These are phyloP conservation scores for Spheniscus mendiculus DNA, from an alignment of 2,113 vertebrate species.

Conservation along the genomic window DNA sequence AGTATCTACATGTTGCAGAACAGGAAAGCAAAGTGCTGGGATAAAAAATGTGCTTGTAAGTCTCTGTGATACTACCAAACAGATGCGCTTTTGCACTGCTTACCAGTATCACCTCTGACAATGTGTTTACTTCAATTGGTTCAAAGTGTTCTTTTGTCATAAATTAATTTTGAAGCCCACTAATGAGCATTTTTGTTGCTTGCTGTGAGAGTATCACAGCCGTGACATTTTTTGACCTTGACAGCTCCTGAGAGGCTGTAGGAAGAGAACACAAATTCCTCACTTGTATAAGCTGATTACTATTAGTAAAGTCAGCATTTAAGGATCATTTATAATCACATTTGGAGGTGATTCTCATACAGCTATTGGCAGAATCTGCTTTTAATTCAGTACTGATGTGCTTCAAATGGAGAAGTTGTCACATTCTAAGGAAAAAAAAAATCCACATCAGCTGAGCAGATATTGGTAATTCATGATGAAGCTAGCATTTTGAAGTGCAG, in stretches of 20 bases:
- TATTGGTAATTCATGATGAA: not conserved
- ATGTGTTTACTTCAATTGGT: not conserved
- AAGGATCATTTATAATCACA: constrained; percentile 65
- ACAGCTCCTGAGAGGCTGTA: constrained; percentile 8
- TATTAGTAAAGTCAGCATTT: constrained; percentile 49
- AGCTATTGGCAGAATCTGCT: constrained; percentile 24
- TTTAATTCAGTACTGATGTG: not conserved
- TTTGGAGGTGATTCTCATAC: constrained; percentile 25
- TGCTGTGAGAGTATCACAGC: not conserved
- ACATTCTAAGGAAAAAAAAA: not conserved
- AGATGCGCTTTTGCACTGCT: not conserved
- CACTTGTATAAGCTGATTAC: constrained; percentile 56
- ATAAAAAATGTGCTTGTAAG: not conserved
- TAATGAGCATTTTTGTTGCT: not conserved
- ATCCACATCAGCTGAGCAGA: not conserved
- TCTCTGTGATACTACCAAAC: not conserved
- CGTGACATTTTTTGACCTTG: constrained; percentile 38
- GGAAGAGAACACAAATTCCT: constrained; percentile 46
- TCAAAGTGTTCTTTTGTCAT: not conserved
- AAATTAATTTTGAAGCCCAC: not conserved
- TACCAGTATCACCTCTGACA: not conserved
- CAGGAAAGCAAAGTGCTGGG: not conserved
- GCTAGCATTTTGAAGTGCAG: not conserved
- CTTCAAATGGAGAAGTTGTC: not conserved
- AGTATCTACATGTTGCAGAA: not conserved